A percentile compares a stretch with the other conserved stretches of the same genome.
Evolutionary conservation across 2,888 invertebrate species (phyloP).

Genomic region (Mythimna loreyi): DNA sequence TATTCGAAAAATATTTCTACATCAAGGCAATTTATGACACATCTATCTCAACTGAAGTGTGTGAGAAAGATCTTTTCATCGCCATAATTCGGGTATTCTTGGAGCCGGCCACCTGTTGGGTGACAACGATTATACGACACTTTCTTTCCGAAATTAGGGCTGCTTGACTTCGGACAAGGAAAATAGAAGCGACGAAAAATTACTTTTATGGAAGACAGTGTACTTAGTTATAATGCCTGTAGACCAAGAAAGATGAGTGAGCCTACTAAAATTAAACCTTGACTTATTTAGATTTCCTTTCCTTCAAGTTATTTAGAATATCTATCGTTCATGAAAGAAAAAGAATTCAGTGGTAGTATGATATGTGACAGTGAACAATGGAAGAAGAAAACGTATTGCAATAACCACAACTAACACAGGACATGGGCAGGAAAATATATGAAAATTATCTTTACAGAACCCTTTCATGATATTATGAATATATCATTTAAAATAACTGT

Average conservation of each 20-base stretch:
- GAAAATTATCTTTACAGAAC: slow-evolving; percentile 5
- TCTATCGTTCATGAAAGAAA: slow-evolving; percentile 2
- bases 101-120: slow-evolving; percentile 58
- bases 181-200: slow-evolving; percentile 11
- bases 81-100: slow-evolving; percentile 30
- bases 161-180: slow-evolving; percentile 33
- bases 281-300: background rate
- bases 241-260: background rate
- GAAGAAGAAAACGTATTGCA: too few relatives aligned
- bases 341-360: too few relatives aligned
- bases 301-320: background rate
- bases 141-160: slow-evolving; percentile 52
- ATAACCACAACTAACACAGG: too few relatives aligned
- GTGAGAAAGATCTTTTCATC: slow-evolving; percentile 15
- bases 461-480: background rate
- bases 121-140: slow-evolving; percentile 50
- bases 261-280: background rate
- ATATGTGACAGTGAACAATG: too few relatives aligned
- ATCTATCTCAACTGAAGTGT: slow-evolving; percentile 13
- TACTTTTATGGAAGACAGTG: background rate
- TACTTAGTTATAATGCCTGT: background rate
- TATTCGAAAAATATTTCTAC: background rate
- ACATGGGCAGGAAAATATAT: too few relatives aligned
- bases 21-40: slow-evolving; percentile 2
- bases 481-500: slow-evolving; percentile 2